Percentiles rank a stretch among this genome's conserved stretches.
Conservation (phyloP, 2,888 invertebrate genomes). For the Tenthredo mesomela region DNA sequence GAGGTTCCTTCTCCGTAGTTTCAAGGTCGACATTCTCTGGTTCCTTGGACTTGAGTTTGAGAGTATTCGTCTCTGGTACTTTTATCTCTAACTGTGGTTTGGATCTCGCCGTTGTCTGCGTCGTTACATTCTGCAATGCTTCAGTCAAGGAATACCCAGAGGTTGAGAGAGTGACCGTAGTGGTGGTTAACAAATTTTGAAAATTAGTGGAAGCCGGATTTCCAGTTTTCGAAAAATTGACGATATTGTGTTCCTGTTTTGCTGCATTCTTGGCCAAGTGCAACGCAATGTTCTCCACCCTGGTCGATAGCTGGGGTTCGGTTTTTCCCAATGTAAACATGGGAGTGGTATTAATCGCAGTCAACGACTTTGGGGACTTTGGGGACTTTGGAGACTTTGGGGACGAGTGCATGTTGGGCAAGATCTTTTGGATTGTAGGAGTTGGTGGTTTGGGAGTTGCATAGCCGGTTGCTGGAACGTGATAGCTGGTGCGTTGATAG, state of each 20-base stretch:
- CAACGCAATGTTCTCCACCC: constrained; percentile 60
- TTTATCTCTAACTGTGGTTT: constrained; percentile 14
- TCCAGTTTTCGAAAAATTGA: constrained; percentile 67
- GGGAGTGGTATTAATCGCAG: constrained; percentile 59
- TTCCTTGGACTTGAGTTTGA: constrained; percentile 21
- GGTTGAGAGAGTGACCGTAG: constrained; percentile 2
- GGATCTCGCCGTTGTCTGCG: constrained; percentile 9
- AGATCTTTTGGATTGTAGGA: constrained; percentile 73
- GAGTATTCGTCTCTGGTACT: neutral
- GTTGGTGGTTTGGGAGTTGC: constrained; percentile 61
- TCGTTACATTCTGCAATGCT: neutral
- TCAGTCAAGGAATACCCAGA: neutral
- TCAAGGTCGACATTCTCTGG: constrained; percentile 18
- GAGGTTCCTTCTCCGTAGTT: neutral
- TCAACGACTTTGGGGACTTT: constrained; percentile 64
- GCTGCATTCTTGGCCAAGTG: constrained; percentile 59
- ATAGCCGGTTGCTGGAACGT: constrained; percentile 63
- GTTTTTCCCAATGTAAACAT: constrained; percentile 62
- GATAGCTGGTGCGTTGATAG: constrained; percentile 73
- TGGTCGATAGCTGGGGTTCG: constrained; percentile 58
- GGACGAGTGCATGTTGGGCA: constrained; percentile 69
- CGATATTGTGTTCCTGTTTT: constrained; percentile 61
- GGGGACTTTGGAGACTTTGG: constrained; percentile 67
- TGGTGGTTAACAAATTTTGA: constrained; percentile 28
- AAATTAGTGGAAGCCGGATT: constrained; percentile 43